Evolutionary conservation across 2,888 invertebrate genomes (phyloP), one percentile per base, ranked within the genome.

Genomic region (Caenorhabditis afra): DNA sequence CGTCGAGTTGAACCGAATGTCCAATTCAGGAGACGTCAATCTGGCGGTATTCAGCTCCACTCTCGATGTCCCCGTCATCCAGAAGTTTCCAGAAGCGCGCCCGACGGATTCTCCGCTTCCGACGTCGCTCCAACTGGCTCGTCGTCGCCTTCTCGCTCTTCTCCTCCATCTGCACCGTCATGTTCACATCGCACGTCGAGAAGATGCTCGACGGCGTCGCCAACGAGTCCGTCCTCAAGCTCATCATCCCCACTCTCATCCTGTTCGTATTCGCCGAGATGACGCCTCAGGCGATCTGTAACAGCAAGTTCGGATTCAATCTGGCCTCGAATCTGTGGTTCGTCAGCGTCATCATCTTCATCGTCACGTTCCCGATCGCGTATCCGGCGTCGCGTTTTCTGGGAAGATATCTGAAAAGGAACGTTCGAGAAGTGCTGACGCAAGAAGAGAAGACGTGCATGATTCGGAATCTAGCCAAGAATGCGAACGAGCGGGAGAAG

Each of bases 391-490:
- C 70, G 2, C 55, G 22, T 0, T 29, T 75, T 11, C 35, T 79
- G 3, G 79, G 55, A 5, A 18, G 39, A n/a, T 75, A 55, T 44
- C 44, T 79, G 53, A 67, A 67, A 11, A 37, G 75, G 39, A 67
- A 75, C 39, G 75, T 79, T 11, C 53, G 79, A 20, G 73, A 79
- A 61, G 79, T 79, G 23, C 11, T 79, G 59, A 75, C 79, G 10
- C 61, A 75, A 45, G 79, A 79, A 44, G 79, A 79, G 64, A 74
- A 75, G 49, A 52, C 55, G 49, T 73, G 71, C 39, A 75, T 79
- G 57, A 61, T 79, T 29, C 41, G 65, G 44, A 79, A 75, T 45
- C 65, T 79, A 70, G 71, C 79, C 3, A 70, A 79, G 41, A 65
- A 68, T 11, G 55, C 62, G 45, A 70, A 79, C 35, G 45, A 23